Evolutionary conservation across 2,113 vertebrate genomes (phyloP).

Genomic region (Monopterus albus): DNA sequence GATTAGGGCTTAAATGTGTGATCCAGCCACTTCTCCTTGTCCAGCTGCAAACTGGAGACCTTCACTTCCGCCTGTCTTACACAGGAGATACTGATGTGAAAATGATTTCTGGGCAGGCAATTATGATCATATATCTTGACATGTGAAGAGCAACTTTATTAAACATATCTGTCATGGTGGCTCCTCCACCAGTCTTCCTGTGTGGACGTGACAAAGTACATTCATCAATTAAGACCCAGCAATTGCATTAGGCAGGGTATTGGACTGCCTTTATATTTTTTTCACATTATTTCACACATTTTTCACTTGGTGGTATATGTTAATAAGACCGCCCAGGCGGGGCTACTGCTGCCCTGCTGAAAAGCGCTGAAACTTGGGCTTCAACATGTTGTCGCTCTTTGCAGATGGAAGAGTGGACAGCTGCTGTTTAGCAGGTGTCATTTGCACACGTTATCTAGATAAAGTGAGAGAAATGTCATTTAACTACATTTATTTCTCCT

Average conservation of each 20-base stretch:
- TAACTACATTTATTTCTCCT: too few species aligned
- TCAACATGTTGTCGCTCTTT: neutral
- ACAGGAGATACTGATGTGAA: slow-evolving; percentile 59
- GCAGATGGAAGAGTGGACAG: neutral
- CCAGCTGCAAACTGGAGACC: slow-evolving; percentile 24
- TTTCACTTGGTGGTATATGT: slow-evolving; percentile 61
- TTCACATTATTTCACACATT: slow-evolving; percentile 70
- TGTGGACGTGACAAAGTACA: slow-evolving; percentile 71
- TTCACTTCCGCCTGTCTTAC: slow-evolving; percentile 31
- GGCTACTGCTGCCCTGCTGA: slow-evolving; percentile 4
- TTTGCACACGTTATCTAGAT: neutral
- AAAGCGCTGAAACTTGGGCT: slow-evolving; percentile 14
- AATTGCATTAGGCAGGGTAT: slow-evolving; percentile 65
- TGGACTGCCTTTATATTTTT: slow-evolving; percentile 68
- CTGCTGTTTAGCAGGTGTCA: slow-evolving; percentile 12
- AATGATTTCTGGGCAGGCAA: slow-evolving; percentile 66
- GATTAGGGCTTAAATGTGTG: slow-evolving; percentile 25
- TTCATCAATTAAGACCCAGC: slow-evolving; percentile 69
- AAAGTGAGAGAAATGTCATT: too few species aligned
- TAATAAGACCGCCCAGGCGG: slow-evolving; percentile 41
- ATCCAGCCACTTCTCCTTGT: slow-evolving; percentile 24
- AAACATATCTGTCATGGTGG: slow-evolving; percentile 79
- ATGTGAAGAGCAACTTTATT: slow-evolving; percentile 75
- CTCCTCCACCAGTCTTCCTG: slow-evolving; percentile 57
- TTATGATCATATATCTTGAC: slow-evolving; percentile 68